These are phyloP conservation scores for Platynereis dumerilii DNA, from an alignment of 2,888 invertebrate species.

Conservation along the genomic window DNA sequence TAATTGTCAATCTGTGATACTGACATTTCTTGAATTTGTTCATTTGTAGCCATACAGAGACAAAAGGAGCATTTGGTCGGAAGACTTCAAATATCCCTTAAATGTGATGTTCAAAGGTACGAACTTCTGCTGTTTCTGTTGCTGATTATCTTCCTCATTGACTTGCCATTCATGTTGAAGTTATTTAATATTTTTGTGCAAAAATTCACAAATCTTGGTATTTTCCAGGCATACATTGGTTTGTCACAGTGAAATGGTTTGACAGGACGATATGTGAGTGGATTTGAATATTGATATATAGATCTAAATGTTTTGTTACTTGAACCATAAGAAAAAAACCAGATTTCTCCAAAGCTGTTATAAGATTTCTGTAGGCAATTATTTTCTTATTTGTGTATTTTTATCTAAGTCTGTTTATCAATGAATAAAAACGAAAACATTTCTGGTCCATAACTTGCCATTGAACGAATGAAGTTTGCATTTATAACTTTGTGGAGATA, in stretches of 20 bases:
- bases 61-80: constrained; percentile 72
- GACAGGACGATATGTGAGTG: constrained; percentile 66
- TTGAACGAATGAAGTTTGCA: too few relatives aligned
- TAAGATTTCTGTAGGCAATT: constrained; percentile 1
- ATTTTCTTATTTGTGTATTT: too few relatives aligned
- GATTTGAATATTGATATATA: background rate
- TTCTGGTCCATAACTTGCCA: too few relatives aligned
- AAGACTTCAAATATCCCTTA: constrained; percentile 64
- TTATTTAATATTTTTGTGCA: too few relatives aligned
- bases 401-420: too few relatives aligned
- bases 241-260: constrained; percentile 74
- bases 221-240: constrained; percentile 59
- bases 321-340: too few relatives aligned
- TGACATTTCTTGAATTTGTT: background rate
- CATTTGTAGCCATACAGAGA: constrained; percentile 40
- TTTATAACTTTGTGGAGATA: too few relatives aligned
- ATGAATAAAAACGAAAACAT: too few relatives aligned
- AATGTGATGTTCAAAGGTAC: constrained; percentile 63
- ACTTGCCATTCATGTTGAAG: too few relatives aligned
- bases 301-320: background rate
- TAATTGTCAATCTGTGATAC: too few relatives aligned
- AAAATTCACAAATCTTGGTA: constrained; percentile 1
- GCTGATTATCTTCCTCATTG: constrained; percentile 11
- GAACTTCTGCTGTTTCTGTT: constrained; percentile 9
- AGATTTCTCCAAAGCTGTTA: background rate